Conservation (phyloP, 2,797 vertebrate species). For the Falco peregrinus region DNA sequence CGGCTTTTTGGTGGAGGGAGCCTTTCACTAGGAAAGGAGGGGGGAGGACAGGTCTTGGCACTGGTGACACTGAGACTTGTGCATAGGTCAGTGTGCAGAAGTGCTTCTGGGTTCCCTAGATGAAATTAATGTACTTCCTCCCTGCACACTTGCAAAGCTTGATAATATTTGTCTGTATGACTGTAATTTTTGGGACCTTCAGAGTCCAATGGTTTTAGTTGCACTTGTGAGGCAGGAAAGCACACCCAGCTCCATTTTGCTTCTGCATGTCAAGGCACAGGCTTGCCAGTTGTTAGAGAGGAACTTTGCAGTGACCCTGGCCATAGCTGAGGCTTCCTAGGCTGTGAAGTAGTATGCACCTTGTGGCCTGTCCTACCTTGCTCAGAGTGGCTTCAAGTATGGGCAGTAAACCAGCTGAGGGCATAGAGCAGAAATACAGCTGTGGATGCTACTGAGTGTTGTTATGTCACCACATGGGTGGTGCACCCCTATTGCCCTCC, state of each 20-base stretch:
- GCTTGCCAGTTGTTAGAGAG: not conserved
- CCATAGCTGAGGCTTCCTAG: not conserved
- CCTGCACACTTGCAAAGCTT: not conserved
- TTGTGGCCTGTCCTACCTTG: not conserved
- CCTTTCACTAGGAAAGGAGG: not conserved
- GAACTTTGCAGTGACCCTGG: not conserved
- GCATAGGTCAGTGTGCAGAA: not conserved
- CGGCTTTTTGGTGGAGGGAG: accelerated
- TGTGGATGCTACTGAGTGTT: not conserved
- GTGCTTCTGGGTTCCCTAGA: not conserved
- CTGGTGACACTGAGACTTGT: not conserved
- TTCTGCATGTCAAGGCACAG: not conserved
- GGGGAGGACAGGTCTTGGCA: not conserved
- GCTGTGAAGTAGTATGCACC: not conserved
- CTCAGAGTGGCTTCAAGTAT: not conserved
- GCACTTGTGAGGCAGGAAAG: not conserved
- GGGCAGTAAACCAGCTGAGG: not conserved
- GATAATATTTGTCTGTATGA: not conserved
- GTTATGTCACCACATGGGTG: accelerated
- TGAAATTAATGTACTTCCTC: not conserved
- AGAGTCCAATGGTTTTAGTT: not conserved
- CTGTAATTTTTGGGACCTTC: not conserved
- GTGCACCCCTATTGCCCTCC: not conserved
- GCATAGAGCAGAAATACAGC: not conserved
- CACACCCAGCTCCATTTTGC: not conserved